phyloP scores from a whole-genome alignment of 1,140 invertebrate genomes.

The Lucilia cuprina region DNA sequence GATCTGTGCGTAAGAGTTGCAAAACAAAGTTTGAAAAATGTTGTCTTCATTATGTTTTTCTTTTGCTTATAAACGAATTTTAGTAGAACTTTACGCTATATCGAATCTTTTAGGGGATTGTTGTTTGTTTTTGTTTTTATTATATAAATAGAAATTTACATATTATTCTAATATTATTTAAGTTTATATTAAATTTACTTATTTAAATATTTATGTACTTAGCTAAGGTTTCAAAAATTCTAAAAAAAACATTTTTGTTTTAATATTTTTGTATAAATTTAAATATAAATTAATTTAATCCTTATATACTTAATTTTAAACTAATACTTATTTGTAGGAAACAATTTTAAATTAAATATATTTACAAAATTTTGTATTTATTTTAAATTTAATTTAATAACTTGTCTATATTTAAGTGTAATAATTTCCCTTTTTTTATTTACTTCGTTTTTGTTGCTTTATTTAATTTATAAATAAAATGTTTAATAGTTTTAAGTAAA shows the following conservation, averaged over 20 bases:
- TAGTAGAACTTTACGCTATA: conserved; percentile 32
- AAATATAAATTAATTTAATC: no score
- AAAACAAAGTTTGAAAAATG: neutral
- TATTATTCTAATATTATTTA: neutral
- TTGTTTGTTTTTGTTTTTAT: neutral
- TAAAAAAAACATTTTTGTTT: no score
- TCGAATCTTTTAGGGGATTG: neutral
- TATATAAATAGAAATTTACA: neutral
- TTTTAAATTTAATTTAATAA: conserved; percentile 7
- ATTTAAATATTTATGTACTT: no score
- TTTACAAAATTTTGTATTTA: conserved; percentile 7
- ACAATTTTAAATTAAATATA: neutral
- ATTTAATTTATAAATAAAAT: neutral
- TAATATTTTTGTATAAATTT: no score
- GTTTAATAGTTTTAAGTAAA: neutral
- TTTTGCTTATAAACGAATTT: neutral
- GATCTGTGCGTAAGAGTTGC: neutral
- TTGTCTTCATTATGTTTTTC: conserved; percentile 6
- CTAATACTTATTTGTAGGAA: no score
- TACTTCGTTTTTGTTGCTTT: conserved; percentile 5
- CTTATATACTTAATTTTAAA: no score
- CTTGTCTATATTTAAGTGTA: conserved; percentile 53
- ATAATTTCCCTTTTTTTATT: conserved; percentile 53
- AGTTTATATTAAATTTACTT: no score
- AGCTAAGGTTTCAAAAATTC: no score